phyloP scores from a whole-genome alignment of 2,888 invertebrate genomes.

The Eupithecia dodoneata region DNA sequence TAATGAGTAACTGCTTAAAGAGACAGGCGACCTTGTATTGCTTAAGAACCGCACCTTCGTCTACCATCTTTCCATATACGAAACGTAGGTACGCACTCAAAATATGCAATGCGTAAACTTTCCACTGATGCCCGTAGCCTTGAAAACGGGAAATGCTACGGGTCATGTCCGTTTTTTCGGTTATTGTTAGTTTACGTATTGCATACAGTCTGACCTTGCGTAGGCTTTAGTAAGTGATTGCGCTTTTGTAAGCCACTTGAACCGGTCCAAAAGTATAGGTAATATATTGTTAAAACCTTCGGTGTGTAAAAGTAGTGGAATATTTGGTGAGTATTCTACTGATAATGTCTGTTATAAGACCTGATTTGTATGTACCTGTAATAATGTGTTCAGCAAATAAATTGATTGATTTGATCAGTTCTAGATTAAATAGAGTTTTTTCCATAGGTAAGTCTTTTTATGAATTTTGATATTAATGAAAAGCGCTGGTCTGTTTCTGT shows the following conservation, averaged over 20 bases:
- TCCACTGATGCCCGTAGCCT: slow-evolving; percentile 35
- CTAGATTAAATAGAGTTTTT: not conserved
- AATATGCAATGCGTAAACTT: slow-evolving; percentile 27
- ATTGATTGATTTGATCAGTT: not conserved
- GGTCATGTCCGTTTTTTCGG: slow-evolving; percentile 20
- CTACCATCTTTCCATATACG: not conserved
- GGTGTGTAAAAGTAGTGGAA: not conserved
- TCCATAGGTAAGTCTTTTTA: not conserved
- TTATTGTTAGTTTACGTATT: not conserved
- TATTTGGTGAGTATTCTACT: not conserved
- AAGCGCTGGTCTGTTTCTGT: not conserved
- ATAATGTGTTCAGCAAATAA: too few species aligned
- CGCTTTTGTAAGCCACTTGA: not conserved
- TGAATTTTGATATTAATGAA: not conserved
- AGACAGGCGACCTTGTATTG: slow-evolving; percentile 29
- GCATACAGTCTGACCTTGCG: slow-evolving; percentile 6
- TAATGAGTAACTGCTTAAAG: slow-evolving; percentile 4
- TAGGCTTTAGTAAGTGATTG: not conserved
- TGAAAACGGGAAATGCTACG: slow-evolving; percentile 35
- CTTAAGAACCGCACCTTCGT: slow-evolving; percentile 16
- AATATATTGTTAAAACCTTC: not conserved
- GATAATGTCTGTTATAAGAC: not conserved
- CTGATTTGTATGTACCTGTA: too few species aligned
- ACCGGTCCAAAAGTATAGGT: not conserved
- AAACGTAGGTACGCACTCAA: slow-evolving; percentile 2